Base-by-base conservation (phyloP, 2,113 vertebrate genomes). In the Semicossyphus pulcher region DNA sequence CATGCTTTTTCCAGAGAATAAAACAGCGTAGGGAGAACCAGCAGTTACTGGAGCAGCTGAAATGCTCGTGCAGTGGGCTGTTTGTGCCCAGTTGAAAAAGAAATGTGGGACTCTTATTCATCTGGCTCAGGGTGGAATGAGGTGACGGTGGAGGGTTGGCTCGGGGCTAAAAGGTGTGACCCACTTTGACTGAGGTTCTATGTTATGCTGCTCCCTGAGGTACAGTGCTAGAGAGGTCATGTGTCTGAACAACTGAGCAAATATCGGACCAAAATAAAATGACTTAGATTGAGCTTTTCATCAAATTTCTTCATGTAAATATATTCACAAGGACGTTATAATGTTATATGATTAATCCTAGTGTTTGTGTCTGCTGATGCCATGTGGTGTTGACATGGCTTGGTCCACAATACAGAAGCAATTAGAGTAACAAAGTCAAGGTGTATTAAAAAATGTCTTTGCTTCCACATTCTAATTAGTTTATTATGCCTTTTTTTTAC, bases 131-230 rank as follows among this genome's bases (percentile, higher is more conserved):
- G 77, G 78, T 61, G 48, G 53, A 23, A 52, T 47, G 60, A 81
- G 58, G 69, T 71, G 60, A 83, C 72, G 42, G 52, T 32, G 80
- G 69, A 73, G 60, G 69, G 72, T 34, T 34, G 67, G 58, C 74
- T 72, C 28, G 14, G 51, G 63, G 81, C 78, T 83, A 69, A 71
- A 42, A 78, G 76, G 71, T 57, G 67, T 85, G 0, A 0, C 63
- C 53, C 37, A 83, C 65, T 71, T 58, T 56, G 37, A 73, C 62
- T 78, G 26, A 73, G 51, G 51, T 12, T 41, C 49, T 73, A 53
- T 61, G 89, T 84, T 64, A 53, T 69, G 73, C 78, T 72, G 48
- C 67, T 93, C 77, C 85, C 90, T 53, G 26, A 60, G 86, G 74
- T 32, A 70, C 53, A 85, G 89, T 62, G 54, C 26, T 88, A 14